A percentile compares a stretch with the other conserved stretches of the same genome.
These are phyloP conservation scores for Argentina silus DNA, from an alignment of 2,797 vertebrate species.

Conservation along the genomic window DNA sequence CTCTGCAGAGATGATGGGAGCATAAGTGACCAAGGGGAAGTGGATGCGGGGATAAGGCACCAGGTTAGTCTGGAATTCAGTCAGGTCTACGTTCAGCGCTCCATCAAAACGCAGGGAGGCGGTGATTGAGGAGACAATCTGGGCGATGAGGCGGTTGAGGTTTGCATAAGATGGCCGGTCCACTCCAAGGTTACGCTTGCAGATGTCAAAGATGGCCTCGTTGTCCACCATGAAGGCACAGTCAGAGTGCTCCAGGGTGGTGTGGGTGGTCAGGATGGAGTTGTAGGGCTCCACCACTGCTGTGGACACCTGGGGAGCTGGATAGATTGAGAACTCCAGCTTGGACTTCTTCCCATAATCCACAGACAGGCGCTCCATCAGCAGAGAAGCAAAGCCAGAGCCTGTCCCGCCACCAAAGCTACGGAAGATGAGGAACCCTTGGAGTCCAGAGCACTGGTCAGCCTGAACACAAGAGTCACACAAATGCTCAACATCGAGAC, in stretches of 20 bases:
- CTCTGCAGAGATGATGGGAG: too few relatives aligned
- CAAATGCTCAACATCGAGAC: too few relatives aligned
- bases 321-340: neutral
- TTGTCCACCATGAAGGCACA: constrained; percentile 40
- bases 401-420: neutral
- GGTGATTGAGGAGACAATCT: constrained; percentile 1
- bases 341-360: neutral
- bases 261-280: constrained; percentile 78
- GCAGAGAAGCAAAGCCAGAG: neutral
- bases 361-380: neutral
- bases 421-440: neutral
- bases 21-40: too few relatives aligned
- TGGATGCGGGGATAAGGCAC: constrained; percentile 34
- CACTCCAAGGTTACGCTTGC: constrained; percentile 77
- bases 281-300: constrained; percentile 80
- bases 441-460: neutral
- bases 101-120: constrained; percentile 79
- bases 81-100: constrained; percentile 78
- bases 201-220: constrained; percentile 75
- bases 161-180: constrained; percentile 78
- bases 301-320: constrained; percentile 70
- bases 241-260: constrained; percentile 78
- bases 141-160: constrained; percentile 70
- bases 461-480: neutral
- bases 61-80: constrained; percentile 80